These are phyloP conservation scores for Coranthus polyacanthus DNA, from an alignment of 2,797 vertebrate species.

Conservation along the genomic window DNA sequence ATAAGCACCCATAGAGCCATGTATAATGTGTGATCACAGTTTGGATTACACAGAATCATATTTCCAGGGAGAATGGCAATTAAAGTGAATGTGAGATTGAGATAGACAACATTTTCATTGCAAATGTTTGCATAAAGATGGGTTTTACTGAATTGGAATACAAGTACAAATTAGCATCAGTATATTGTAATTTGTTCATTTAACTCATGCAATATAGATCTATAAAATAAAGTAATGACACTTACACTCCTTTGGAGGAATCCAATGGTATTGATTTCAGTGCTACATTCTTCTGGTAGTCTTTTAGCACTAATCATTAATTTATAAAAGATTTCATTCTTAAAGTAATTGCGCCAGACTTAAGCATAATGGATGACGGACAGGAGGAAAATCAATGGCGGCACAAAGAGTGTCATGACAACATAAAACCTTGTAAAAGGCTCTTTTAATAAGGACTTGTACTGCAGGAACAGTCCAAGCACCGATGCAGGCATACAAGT, in stretches of 20 bases:
- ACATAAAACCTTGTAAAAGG: slow-evolving; percentile 30
- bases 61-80: slow-evolving; percentile 41
- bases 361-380: slow-evolving; percentile 47
- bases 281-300: slow-evolving; percentile 19
- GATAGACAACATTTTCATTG: slow-evolving; percentile 20
- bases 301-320: slow-evolving; percentile 49
- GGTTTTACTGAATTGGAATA: slow-evolving; percentile 8
- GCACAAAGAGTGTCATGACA: slow-evolving; percentile 10
- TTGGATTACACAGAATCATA: slow-evolving; percentile 29
- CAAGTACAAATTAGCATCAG: slow-evolving; percentile 33
- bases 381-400: slow-evolving; percentile 32
- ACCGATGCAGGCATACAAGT: background rate
- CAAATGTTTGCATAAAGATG: slow-evolving; percentile 37
- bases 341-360: slow-evolving; percentile 39
- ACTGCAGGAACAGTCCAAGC: background rate
- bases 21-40: slow-evolving; percentile 28
- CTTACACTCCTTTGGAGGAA: slow-evolving; percentile 49
- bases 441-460: slow-evolving; percentile 21
- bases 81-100: slow-evolving; percentile 21
- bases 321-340: slow-evolving; percentile 57
- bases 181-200: slow-evolving; percentile 35
- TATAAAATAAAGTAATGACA: slow-evolving; percentile 53
- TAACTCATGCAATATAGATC: slow-evolving; percentile 32
- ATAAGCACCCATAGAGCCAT: slow-evolving; percentile 18
- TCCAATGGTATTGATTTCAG: slow-evolving; percentile 57